A percentile compares a stretch with the other conserved stretches of the same genome.
Evolutionary conservation across 1,140 invertebrate genomes (phyloP).

Genomic region (Zaprionus capensis): DNA sequence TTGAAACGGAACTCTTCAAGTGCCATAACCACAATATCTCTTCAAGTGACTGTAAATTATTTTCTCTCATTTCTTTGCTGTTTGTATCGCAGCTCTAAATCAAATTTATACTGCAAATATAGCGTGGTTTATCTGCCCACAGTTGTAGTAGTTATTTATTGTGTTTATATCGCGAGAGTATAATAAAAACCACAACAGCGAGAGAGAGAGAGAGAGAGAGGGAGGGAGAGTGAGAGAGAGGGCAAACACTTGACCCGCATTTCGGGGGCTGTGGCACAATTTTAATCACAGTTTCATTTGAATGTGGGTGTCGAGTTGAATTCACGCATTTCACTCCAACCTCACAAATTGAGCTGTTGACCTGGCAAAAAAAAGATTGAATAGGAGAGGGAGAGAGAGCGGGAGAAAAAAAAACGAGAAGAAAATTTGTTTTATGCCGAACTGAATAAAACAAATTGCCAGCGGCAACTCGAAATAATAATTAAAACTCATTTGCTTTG

Average conservation of each 20-base stretch:
- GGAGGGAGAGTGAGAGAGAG: neutral
- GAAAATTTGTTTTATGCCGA: slow-evolving; percentile 1
- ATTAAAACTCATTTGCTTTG: slow-evolving; percentile 41
- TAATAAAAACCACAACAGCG: neutral
- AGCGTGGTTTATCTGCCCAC: slow-evolving; percentile 4
- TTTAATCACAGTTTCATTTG: slow-evolving; percentile 14
- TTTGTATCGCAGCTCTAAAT: neutral
- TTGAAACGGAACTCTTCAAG: neutral
- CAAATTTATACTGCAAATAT: slow-evolving; percentile 3
- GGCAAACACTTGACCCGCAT: slow-evolving; percentile 64
- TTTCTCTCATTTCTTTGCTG: neutral
- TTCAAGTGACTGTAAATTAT: neutral
- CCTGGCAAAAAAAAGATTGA: slow-evolving; percentile 6
- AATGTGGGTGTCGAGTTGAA: slow-evolving; percentile 36
- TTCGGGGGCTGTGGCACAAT: slow-evolving; percentile 18
- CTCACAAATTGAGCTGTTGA: slow-evolving; percentile 28
- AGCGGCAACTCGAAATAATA: slow-evolving; percentile 13
- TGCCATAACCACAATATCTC: neutral
- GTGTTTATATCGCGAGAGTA: slow-evolving; percentile 1
- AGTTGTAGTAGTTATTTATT: slow-evolving; percentile 8
- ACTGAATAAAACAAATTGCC: slow-evolving; percentile 17
- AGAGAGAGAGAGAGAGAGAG: neutral
- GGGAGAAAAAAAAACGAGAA: slow-evolving; percentile 3
- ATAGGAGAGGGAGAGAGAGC: neutral
- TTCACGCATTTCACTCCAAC: slow-evolving; percentile 48